Evolutionary conservation across 2,797 vertebrate genomes (phyloP).

Genomic region (Amphiprion clarkii): DNA sequence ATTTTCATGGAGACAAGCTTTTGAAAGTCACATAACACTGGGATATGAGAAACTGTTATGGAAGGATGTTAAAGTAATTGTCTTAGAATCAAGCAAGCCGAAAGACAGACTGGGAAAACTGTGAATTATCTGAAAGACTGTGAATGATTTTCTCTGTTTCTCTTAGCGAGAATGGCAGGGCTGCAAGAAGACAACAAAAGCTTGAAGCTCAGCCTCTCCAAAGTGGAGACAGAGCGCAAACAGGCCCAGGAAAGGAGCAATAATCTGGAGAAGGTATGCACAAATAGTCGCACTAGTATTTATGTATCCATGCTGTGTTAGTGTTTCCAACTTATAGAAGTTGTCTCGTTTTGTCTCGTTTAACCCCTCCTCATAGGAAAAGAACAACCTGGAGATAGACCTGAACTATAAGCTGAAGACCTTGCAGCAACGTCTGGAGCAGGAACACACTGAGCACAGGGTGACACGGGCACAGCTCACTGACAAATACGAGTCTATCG

Average conservation of each 20-base stretch:
- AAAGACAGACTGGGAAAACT: neutral
- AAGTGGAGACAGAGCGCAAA: slow-evolving; percentile 93
- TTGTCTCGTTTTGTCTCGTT: neutral
- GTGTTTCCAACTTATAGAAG: neutral
- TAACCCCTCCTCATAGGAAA: slow-evolving; percentile 86
- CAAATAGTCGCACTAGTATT: neutral
- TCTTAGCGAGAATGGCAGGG: slow-evolving; percentile 89
- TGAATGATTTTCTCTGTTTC: slow-evolving; percentile 1
- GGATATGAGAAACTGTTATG: neutral
- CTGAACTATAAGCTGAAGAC: slow-evolving; percentile 98
- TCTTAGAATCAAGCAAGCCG: neutral
- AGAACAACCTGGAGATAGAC: slow-evolving; percentile 98
- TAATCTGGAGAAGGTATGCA: slow-evolving; percentile 93
- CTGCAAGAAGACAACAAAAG: slow-evolving; percentile 96
- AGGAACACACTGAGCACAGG: slow-evolving; percentile 95
- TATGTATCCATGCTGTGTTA: neutral
- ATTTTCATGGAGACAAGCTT: slow-evolving; percentile 19
- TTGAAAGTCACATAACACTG: slow-evolving; percentile 1
- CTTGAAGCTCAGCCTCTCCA: slow-evolving; percentile 91
- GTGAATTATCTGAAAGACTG: neutral
- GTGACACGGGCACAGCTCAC: slow-evolving; percentile 94
- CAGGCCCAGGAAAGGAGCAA: slow-evolving; percentile 95
- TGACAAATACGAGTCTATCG: slow-evolving; percentile 97
- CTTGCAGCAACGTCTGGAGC: slow-evolving; percentile 95
- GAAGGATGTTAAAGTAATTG: neutral